phyloP scores from a whole-genome alignment of 23 tunicate species.

The Trididemnum miniatum region DNA sequence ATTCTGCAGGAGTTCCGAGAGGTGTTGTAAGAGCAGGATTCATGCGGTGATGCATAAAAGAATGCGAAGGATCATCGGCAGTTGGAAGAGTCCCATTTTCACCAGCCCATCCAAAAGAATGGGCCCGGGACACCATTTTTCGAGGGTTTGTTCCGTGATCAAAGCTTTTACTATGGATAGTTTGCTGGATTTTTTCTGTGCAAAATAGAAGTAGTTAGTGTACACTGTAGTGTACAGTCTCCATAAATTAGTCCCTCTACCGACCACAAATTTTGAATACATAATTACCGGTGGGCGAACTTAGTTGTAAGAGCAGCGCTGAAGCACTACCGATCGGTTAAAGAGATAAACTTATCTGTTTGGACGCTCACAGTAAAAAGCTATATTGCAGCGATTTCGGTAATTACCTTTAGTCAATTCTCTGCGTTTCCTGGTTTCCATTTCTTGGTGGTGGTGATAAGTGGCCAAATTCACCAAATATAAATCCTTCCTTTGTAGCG shows the following conservation, averaged over 20 bases:
- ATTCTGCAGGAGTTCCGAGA: conserved; percentile 21
- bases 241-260: too few relatives aligned
- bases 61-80: conserved; percentile 14
- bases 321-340: too few relatives aligned
- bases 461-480: conserved; percentile 67
- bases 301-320: too few relatives aligned
- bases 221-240: too few relatives aligned
- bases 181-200: conserved; percentile 56
- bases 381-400: too few relatives aligned
- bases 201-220: too few relatives aligned
- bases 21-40: neutral
- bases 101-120: conserved; percentile 36
- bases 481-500: conserved; percentile 46
- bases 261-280: too few relatives aligned
- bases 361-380: too few relatives aligned
- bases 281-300: too few relatives aligned
- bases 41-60: conserved; percentile 27
- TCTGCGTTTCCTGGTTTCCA: conserved; percentile 70
- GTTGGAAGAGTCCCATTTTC: neutral
- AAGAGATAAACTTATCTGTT: too few relatives aligned
- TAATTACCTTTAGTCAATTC: conserved; percentile 77
- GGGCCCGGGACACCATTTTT: neutral
- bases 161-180: conserved; percentile 3
- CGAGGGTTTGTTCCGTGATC: neutral
- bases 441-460: conserved; percentile 76